These are phyloP conservation scores for Gobio gobio DNA, from an alignment of 2,113 vertebrate species.

Conservation along the genomic window DNA sequence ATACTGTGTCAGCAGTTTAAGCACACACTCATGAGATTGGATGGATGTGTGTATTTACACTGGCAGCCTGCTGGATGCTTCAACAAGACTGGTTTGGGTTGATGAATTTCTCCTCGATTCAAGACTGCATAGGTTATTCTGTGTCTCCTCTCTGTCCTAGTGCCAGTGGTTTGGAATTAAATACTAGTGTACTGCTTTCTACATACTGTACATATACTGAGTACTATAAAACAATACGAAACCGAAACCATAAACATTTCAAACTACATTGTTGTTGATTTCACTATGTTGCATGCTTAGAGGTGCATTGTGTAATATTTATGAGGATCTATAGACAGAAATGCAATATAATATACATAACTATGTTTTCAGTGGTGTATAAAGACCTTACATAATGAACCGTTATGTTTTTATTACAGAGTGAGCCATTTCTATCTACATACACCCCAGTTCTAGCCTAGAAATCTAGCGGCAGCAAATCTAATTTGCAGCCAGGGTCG, in stretches of 20 bases:
- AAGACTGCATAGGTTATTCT: not conserved
- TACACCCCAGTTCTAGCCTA: too few relatives aligned
- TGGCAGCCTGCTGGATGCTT: not conserved
- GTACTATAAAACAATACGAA: not conserved
- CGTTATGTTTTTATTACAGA: too few relatives aligned
- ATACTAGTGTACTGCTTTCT: not conserved
- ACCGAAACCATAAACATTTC: not conserved
- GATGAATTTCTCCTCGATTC: not conserved
- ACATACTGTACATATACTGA: not conserved
- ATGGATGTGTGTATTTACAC: not conserved
- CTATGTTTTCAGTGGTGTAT: too few relatives aligned
- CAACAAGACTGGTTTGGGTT: not conserved
- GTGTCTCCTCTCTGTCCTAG: not conserved
- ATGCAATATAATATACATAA: too few relatives aligned
- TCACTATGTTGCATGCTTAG: not conserved
- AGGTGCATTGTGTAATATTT: too few relatives aligned
- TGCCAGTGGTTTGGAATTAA: not conserved
- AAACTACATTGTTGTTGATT: not conserved
- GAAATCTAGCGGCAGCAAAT: too few relatives aligned
- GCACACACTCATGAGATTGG: not conserved
- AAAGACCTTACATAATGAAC: too few relatives aligned
- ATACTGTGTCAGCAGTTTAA: not conserved
- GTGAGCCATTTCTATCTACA: too few relatives aligned
- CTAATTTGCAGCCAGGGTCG: too few relatives aligned
- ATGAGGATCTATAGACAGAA: too few relatives aligned